These are phyloP conservation scores for Parambassis ranga DNA, from an alignment of 2,797 vertebrate genomes.

Conservation along the genomic window DNA sequence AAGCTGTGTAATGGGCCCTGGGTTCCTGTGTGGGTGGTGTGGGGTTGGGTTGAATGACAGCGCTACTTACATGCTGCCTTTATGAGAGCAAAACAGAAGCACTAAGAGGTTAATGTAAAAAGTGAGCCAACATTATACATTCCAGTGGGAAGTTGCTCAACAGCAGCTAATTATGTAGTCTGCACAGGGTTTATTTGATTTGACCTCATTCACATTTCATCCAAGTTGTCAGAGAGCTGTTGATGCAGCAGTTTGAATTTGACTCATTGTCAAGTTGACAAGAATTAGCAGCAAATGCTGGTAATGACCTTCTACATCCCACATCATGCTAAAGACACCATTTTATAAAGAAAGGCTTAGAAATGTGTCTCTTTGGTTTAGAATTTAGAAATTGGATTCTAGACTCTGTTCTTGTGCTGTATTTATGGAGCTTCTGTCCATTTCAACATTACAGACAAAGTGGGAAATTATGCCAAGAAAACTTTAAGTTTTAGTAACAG, in stretches of 20 bases:
- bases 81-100: slow-evolving; percentile 1
- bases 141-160: slow-evolving; percentile 34
- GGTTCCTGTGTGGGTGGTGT: no score
- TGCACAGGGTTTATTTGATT: slow-evolving; percentile 31
- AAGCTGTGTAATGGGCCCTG: slow-evolving; percentile 23
- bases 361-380: neutral
- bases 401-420: no score
- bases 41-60: no score
- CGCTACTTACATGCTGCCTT: slow-evolving; percentile 17
- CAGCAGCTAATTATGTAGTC: slow-evolving; percentile 32
- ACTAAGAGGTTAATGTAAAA: slow-evolving; percentile 32
- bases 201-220: slow-evolving; percentile 3
- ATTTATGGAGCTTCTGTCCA: neutral
- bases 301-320: neutral
- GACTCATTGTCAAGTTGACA: neutral
- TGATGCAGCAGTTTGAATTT: slow-evolving; percentile 4
- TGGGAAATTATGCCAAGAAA: neutral
- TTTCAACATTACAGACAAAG: neutral
- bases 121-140: slow-evolving; percentile 12
- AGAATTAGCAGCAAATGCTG: slow-evolving; percentile 1
- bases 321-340: neutral
- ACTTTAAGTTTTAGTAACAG: neutral
- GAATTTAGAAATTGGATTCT: neutral
- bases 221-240: neutral
- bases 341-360: neutral